phyloP scores from a whole-genome alignment of 1,140 invertebrate genomes.

The Leptonema lineaticorne region DNA sequence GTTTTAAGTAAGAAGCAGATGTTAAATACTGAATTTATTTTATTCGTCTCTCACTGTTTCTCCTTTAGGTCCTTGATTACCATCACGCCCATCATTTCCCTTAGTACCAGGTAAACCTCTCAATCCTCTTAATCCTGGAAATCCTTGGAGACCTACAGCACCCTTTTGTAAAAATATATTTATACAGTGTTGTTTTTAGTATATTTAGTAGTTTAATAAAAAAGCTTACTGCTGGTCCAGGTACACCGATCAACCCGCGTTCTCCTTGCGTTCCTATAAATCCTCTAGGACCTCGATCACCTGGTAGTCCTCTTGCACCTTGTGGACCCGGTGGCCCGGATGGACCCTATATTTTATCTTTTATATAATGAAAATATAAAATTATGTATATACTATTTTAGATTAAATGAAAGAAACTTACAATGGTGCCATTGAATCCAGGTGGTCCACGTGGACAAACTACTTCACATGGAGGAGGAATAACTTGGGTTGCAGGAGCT shows the following conservation, averaged over 20 bases:
- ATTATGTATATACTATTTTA: not conserved
- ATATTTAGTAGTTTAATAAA: not conserved
- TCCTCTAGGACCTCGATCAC: constrained; percentile 44
- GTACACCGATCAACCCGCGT: constrained; percentile 45
- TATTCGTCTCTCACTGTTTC: too few relatives aligned
- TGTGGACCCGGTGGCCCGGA: constrained; percentile 44
- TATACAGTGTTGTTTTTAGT: not conserved
- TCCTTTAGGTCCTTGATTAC: constrained; percentile 42
- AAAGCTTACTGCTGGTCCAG: constrained; percentile 40
- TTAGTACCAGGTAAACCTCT: constrained; percentile 46
- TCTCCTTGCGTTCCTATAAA: constrained; percentile 45
- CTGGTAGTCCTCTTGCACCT: constrained; percentile 44
- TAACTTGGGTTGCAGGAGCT: constrained; percentile 23
- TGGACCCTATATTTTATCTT: constrained; percentile 32
- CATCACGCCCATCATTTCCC: constrained; percentile 41
- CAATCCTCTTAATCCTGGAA: constrained; percentile 45
- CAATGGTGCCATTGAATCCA: constrained; percentile 61
- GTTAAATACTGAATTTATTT: too few relatives aligned
- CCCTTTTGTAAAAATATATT: constrained; percentile 37
- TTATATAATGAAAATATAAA: not conserved
- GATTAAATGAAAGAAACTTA: constrained; percentile 40
- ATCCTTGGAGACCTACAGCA: constrained; percentile 44
- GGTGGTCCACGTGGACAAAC: constrained; percentile 60
- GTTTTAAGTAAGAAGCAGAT: constrained; percentile 24
- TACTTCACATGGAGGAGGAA: constrained; percentile 41